phyloP scores from a whole-genome alignment of 2,797 vertebrate genomes.

The Discoglossus pictus region DNA sequence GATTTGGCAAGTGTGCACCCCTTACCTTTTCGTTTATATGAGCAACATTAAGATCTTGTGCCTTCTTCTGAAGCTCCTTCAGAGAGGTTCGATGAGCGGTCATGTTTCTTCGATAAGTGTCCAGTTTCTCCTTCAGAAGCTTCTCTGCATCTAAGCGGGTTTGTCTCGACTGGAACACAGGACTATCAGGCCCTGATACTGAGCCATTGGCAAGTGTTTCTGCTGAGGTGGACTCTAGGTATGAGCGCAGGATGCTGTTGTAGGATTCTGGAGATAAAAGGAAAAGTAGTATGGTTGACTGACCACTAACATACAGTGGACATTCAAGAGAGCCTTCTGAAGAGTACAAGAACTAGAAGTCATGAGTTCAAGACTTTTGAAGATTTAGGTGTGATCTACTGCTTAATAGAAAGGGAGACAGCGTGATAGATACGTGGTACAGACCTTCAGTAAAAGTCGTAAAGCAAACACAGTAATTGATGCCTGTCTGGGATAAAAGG shows the following conservation, averaged over 20 bases:
- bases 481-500: too few relatives aligned
- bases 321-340: too few relatives aligned
- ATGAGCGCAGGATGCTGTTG: slow-evolving; percentile 65
- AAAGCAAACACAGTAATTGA: too few relatives aligned
- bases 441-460: too few relatives aligned
- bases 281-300: neutral
- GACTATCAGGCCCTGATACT: slow-evolving; percentile 62
- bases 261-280: slow-evolving; percentile 71
- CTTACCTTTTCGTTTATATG: slow-evolving; percentile 73
- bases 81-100: slow-evolving; percentile 72
- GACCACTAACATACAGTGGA: neutral
- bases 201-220: slow-evolving; percentile 66
- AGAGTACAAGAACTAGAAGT: too few relatives aligned
- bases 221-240: slow-evolving; percentile 65
- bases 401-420: too few relatives aligned
- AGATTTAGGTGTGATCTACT: too few relatives aligned
- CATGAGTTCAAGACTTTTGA: too few relatives aligned
- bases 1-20: neutral
- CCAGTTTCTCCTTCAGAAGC: slow-evolving; percentile 59
- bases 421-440: too few relatives aligned
- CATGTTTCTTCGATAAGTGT: slow-evolving; percentile 58
- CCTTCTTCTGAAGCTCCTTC: slow-evolving; percentile 69
- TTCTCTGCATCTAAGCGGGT: slow-evolving; percentile 53
- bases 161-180: slow-evolving; percentile 62
- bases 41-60: slow-evolving; percentile 61